Evolutionary conservation across 2,888 invertebrate species (phyloP), one percentile per base, ranked within the genome.

Genomic region (Liodrosophila aerea): DNA sequence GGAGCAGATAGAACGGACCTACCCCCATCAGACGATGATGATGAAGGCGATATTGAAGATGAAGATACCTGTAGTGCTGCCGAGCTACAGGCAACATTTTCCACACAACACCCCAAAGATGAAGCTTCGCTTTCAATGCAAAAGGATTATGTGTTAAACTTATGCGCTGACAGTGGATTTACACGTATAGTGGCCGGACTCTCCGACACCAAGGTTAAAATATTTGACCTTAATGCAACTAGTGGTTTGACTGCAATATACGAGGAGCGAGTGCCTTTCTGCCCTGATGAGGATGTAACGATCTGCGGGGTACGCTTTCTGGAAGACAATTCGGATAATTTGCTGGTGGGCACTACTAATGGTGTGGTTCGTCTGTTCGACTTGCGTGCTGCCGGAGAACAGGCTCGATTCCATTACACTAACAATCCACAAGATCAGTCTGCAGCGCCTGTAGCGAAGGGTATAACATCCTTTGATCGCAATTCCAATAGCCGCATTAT

Each of bases 401-500:
- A 90, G 88, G 81, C 92, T 1, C 56, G 70, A 7, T 88, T 87
- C 57, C 51, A 71, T 11, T 76, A 76, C 41, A 53, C 72, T 30
- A 37, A 11, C 5, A 18, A n/a, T 0, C 91, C 91, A 0, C n/a
- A n/a, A n/a, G 46, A 44, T 0, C 1, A 27, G 90, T 86, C 69
- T 18, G 44, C 47, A 4, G 18, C 64, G 12, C 36, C 58, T 11
- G 54, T 62, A 41, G 67, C 77, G 0, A 93, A 93, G 80, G 92
- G 93, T 0, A 92, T 94, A 40, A 92, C 92, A 13, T 93, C 94
- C 74, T 94, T 96, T 90, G 96, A 96, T 87, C 88, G 95, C 1
- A 95, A 94, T 15, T 91, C 92, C 51, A 93, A 94, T 68, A 93
- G 94, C 29, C 91, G 93, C 22, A 91, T 95, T 45, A 76, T 97